phyloP scores from a whole-genome alignment of 2,113 vertebrate species.

The Hyperopisus bebe region DNA sequence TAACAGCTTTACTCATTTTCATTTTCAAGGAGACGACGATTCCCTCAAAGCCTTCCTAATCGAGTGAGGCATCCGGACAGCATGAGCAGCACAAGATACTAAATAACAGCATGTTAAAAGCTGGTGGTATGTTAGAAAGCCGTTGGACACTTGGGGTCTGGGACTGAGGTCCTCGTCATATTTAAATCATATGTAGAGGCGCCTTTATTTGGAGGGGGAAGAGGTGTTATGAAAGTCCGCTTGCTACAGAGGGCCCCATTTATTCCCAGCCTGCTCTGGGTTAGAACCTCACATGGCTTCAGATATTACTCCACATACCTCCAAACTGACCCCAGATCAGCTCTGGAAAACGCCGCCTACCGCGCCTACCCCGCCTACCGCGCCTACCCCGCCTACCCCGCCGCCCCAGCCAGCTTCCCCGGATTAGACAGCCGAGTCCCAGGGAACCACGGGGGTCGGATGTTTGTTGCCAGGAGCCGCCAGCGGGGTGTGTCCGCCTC shows the following conservation, averaged over 20 bases:
- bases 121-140: not conserved
- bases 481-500: constrained; percentile 16
- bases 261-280: not conserved
- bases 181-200: not conserved
- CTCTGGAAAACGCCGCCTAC: not conserved
- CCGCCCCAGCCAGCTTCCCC: not conserved
- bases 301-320: not conserved
- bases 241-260: not conserved
- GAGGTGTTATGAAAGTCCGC: not conserved
- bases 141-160: not conserved
- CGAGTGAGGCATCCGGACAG: not conserved
- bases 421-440: not conserved
- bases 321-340: not conserved
- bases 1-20: constrained; percentile 13
- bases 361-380: not conserved
- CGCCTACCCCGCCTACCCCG: too few relatives aligned
- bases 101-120: not conserved
- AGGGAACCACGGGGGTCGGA: constrained; percentile 11
- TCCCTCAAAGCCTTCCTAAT: not conserved
- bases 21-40: not conserved
- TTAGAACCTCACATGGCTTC: not conserved
- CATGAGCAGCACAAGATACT: not conserved
- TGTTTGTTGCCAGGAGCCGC: constrained; percentile 3
- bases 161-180: not conserved
- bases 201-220: not conserved